Base-by-base conservation (phyloP, 1,140 invertebrate genomes). In the Drosophila simulans region DNA sequence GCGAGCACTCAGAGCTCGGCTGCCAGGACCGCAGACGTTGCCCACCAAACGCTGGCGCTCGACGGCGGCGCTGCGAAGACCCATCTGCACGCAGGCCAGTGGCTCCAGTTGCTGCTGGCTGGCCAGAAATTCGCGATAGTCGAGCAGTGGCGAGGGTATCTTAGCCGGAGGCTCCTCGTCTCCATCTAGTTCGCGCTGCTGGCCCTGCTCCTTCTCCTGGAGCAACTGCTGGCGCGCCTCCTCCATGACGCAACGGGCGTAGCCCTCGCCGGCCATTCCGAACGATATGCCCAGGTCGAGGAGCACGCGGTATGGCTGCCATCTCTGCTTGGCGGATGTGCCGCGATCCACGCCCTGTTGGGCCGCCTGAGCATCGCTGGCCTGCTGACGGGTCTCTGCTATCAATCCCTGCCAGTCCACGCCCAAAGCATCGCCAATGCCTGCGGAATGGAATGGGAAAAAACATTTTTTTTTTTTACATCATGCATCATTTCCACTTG, bases 341-440 rank as follows among this genome's bases (percentile, higher is more conserved):
- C 92, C 84, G 37, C 93, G 92, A 70, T 90, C 92, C 8, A 37
- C 89, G 74, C 92, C 68, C 51, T 69, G 69, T 85, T 91, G 72
- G 15, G 93, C 77, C 3, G 91, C 78, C 65, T 93, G 92, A 5
- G 65, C 68, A 57, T 84, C 75, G 7, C 46, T 60, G 8, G 94
- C 93, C 7, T 94, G 94, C 5, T 94, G 93, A 34, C 94, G 94
- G 11, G 95, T 95, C 92, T 97, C 96, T 1, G 95, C 95, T 0
- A 97, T 95, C 11, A 98, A 93, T 92, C 97, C 97, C 31, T 97
- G 96, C 97, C 97, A 98, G 92, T 98, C 97, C 1, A 98, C 97
- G n/a, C 97, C 97, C 11, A 98, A 91, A 15, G 97, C 96, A 93
- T 98, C 97, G 13, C 97, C 96, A 59, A 97, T 94, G 59, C 96